phyloP scores from a whole-genome alignment of 2,113 vertebrate genomes.

The Chiloscyllium plagiosum region DNA sequence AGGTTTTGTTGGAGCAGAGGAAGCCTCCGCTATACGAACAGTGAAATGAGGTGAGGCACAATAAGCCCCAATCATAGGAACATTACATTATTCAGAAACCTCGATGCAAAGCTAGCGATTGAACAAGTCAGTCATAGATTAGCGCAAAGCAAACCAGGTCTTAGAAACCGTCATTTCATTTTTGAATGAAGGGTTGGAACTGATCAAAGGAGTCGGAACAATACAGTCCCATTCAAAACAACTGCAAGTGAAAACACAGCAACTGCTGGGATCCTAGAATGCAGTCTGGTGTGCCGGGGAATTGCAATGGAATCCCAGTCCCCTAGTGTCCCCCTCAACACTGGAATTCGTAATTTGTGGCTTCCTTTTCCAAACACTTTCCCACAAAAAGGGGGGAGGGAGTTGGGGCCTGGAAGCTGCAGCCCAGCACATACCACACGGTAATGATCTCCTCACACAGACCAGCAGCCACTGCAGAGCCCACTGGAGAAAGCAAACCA shows the following conservation, averaged over 20 bases:
- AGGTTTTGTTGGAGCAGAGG: not conserved
- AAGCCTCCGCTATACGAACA: not conserved
- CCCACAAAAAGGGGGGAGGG: not conserved
- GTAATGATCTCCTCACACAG: not conserved
- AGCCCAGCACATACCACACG: not conserved
- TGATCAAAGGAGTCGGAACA: not conserved
- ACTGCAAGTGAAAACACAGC: not conserved
- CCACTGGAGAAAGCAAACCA: not conserved
- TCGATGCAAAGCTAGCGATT: not conserved
- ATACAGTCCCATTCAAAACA: not conserved
- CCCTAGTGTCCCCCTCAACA: not conserved
- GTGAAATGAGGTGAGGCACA: not conserved
- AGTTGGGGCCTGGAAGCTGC: not conserved
- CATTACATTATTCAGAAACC: not conserved
- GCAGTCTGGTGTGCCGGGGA: not conserved
- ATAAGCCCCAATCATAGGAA: not conserved
- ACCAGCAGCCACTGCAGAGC: not conserved
- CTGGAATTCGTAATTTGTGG: conserved; percentile 15
- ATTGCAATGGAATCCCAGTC: not conserved
- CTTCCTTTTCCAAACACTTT: conserved; percentile 18
- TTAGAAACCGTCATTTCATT: not conserved
- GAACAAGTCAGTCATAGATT: not conserved
- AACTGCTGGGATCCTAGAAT: no score
- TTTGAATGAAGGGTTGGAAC: not conserved
- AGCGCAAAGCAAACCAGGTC: not conserved